Evolutionary conservation across 2,113 vertebrate species (phyloP).

Genomic region (Corvus cornix): DNA sequence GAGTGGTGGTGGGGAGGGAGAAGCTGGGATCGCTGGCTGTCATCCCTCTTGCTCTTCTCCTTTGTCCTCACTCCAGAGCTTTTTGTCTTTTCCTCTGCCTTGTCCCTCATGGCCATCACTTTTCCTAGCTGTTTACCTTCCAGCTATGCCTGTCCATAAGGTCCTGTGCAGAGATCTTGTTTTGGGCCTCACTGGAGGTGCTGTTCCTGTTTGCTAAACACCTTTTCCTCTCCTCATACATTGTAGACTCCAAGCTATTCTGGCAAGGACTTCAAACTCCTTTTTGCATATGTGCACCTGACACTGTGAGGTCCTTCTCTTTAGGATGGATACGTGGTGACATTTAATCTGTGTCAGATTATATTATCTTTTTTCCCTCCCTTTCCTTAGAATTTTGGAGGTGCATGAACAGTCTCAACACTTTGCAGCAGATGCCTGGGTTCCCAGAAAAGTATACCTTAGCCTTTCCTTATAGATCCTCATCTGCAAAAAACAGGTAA

Average conservation of each 20-base stretch:
- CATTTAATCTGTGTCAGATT: neutral
- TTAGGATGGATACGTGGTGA: fast-evolving
- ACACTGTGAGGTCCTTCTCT: neutral
- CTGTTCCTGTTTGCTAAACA: neutral
- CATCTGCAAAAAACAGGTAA: neutral
- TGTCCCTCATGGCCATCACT: neutral
- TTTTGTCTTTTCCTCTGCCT: neutral
- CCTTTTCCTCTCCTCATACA: neutral
- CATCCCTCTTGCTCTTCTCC: neutral
- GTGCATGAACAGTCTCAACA: neutral
- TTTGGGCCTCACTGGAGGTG: neutral
- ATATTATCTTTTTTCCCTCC: fast-evolving
- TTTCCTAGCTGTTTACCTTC: neutral
- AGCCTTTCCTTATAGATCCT: neutral
- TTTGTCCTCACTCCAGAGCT: neutral
- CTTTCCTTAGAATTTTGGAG: neutral
- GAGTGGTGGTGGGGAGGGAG: neutral
- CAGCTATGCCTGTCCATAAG: neutral
- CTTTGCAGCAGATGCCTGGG: neutral
- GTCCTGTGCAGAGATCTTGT: fast-evolving
- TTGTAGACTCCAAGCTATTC: neutral
- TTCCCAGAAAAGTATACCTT: neutral
- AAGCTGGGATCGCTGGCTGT: neutral
- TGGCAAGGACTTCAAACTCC: neutral
- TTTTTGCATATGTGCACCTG: neutral